Evolutionary conservation across 2,797 vertebrate species (phyloP), one percentile per base, ranked within the genome.

Genomic region (Schizothorax lantsangensis): DNA sequence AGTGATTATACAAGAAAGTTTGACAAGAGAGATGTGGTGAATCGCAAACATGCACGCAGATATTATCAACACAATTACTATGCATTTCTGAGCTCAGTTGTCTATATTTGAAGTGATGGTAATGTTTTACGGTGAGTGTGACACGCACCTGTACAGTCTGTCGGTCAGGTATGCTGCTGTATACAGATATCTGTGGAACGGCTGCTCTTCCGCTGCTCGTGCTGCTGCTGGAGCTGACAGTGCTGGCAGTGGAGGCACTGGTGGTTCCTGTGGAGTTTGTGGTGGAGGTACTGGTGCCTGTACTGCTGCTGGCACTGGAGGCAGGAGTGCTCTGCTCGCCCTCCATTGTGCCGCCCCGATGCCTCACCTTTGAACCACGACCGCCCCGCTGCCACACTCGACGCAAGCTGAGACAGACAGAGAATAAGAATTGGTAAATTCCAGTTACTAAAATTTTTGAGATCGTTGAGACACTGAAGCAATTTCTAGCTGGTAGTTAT

Each of bases 111-210:
- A 43, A 79, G 5, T 1, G 54, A 43, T 14, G 23, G 14, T 59
- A 10, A 17, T 73, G 81, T 59, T 62, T 47, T 10, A 15, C n/a
- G 11, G 17, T 83, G 81, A 19, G 47, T 54, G 68, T 47, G 30
- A 23, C 74, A 79, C 89, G 88, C 89, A 98, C 98, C 97, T 99
- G 97, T 81, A 98, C 97, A 0, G 97, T 97, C 92, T 98, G 98
- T 40, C 97, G 93, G 92, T 98, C 98, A 0, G 97, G 95, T 84
- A 98, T 96, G 78, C 97, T 95, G 0, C 97, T 96, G 93, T 98
- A 98, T 86, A 98, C 97, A 0, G 97, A 97, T 92, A 98, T 97
- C 91, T 97, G 97, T 81, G 97, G 96, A 8, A 96, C 94, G 0
- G 95, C 14, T 0, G 94, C 95, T 89, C 96, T 96, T 4, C 94